Evolutionary conservation across 2,797 vertebrate species (phyloP).

Genomic region (Limnodromus scolopaceus): DNA sequence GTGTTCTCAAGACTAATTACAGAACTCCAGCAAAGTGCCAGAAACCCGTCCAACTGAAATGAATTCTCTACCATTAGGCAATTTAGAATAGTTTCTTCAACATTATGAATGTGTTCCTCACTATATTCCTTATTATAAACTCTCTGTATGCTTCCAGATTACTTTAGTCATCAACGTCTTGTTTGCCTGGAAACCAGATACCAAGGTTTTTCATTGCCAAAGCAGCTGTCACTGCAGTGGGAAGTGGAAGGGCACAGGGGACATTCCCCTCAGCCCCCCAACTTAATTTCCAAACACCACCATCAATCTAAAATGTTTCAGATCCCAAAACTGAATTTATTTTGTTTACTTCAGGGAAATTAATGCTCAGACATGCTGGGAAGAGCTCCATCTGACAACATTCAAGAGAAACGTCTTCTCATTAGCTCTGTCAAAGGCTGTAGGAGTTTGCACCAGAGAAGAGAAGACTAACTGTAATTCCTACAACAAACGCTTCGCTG

Average conservation of each 20-base stretch:
- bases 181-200: neutral
- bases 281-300: neutral
- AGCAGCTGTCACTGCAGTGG: neutral
- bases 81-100: neutral
- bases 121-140: neutral
- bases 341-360: neutral
- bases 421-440: neutral
- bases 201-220: neutral
- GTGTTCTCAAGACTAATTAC: neutral
- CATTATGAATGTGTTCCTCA: neutral
- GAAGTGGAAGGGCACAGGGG: neutral
- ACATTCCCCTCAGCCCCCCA: rapidly evolving
- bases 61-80: neutral
- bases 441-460: neutral
- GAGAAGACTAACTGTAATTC: neutral
- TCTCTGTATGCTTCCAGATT: neutral
- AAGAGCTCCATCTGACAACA: neutral
- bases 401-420: neutral
- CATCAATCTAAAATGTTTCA: neutral
- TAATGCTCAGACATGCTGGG: neutral
- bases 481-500: neutral
- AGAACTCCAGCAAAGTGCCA: neutral
- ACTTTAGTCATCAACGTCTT: neutral
- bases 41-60: neutral
- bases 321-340: neutral